phyloP scores from a whole-genome alignment of 1,140 invertebrate species.

The Matsumurasca onukii region DNA sequence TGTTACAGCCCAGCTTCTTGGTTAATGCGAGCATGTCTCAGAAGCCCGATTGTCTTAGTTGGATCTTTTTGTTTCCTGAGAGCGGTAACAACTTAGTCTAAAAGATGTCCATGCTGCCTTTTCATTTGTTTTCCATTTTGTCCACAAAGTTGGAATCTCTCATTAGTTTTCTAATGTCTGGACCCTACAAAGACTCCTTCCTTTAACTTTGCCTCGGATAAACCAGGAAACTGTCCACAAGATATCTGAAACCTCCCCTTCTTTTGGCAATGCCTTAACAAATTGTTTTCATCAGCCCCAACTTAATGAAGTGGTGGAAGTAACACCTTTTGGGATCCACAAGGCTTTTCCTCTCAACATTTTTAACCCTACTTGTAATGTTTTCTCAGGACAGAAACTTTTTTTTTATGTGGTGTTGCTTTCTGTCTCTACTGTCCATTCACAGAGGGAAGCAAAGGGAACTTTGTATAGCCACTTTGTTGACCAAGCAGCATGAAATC shows the following conservation, averaged over 20 bases:
- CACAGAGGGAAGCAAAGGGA: constrained; percentile 48
- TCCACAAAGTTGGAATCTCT: constrained; percentile 36
- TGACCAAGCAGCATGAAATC: constrained; percentile 45
- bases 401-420: constrained; percentile 46
- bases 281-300: constrained; percentile 45
- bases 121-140: constrained; percentile 34
- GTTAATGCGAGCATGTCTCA: constrained; percentile 39
- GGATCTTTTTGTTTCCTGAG: constrained; percentile 1
- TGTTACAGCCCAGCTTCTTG: constrained; percentile 42
- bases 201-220: constrained; percentile 44
- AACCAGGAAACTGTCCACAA: constrained; percentile 43
- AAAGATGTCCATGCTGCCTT: constrained; percentile 33
- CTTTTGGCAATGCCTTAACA: constrained; percentile 44
- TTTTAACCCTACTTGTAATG: constrained; percentile 42
- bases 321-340: constrained; percentile 37
- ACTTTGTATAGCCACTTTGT: constrained; percentile 51
- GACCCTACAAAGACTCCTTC: constrained; percentile 45
- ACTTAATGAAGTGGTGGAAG: constrained; percentile 45
- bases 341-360: constrained; percentile 44
- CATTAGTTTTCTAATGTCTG: constrained; percentile 44
- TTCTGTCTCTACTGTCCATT: constrained; percentile 48
- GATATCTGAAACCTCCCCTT: constrained; percentile 38
- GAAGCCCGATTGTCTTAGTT: constrained; percentile 17
- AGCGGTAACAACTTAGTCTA: constrained; percentile 1
- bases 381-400: constrained; percentile 42